Evolutionary conservation across 2,888 invertebrate species (phyloP).

Genomic region (Tholera decimalis): DNA sequence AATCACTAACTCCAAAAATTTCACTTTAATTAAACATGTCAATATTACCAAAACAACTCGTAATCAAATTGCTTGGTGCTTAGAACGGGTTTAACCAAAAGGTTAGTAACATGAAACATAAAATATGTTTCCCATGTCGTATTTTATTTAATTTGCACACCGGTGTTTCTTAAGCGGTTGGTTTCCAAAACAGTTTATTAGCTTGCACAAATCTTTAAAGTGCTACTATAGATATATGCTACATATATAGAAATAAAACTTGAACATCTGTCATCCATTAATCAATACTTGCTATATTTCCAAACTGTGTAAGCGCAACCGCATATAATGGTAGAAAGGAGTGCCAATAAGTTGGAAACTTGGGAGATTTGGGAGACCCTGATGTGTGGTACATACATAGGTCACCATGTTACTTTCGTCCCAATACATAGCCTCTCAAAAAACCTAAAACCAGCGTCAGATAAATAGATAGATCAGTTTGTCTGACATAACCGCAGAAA

Average conservation of each 20-base stretch:
- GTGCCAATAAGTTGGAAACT: background rate
- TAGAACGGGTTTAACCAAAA: conserved; percentile 36
- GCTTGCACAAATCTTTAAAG: conserved; percentile 23
- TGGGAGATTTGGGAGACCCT: too few relatives aligned
- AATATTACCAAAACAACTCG: conserved; percentile 34
- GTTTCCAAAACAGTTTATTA: conserved; percentile 29
- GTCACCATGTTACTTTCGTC: too few relatives aligned
- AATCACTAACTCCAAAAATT: conserved; percentile 22
- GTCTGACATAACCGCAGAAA: too few relatives aligned
- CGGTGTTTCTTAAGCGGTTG: conserved; percentile 2
- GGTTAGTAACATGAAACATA: conserved; percentile 31
- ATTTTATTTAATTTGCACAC: conserved; percentile 43
- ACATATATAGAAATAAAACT: conserved; percentile 33
- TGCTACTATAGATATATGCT: conserved; percentile 27
- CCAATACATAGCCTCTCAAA: too few relatives aligned
- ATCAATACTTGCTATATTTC: conserved; percentile 6
- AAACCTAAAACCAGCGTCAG: too few relatives aligned
- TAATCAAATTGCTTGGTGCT: conserved; percentile 27
- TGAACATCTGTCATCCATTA: conserved; percentile 12
- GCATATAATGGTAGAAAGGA: background rate
- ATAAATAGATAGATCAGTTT: too few relatives aligned
- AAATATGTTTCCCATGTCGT: conserved; percentile 39
- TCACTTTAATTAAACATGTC: conserved; percentile 41
- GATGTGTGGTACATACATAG: too few relatives aligned
- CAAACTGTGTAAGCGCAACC: background rate